A percentile compares a stretch with the other conserved stretches of the same genome.
These are phyloP conservation scores for Dynastes hyllus DNA, from an alignment of 2,888 invertebrate genomes.

Conservation along the genomic window DNA sequence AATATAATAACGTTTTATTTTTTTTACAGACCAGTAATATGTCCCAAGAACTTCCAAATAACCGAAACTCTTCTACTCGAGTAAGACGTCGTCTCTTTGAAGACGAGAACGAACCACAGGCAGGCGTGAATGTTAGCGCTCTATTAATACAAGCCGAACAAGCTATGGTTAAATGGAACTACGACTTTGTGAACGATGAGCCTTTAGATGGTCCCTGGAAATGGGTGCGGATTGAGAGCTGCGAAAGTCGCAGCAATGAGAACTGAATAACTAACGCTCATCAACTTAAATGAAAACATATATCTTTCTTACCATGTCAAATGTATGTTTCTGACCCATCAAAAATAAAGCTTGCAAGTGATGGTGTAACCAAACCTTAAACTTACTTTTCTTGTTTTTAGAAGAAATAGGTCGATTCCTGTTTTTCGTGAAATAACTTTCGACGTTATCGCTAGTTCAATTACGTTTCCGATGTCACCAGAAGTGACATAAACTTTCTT, in stretches of 20 bases:
- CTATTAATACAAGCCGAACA: not conserved
- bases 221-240: slow-evolving; percentile 69
- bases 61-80: not conserved
- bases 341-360: too few species aligned
- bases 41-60: not conserved
- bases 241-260: not conserved
- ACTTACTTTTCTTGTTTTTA: too few species aligned
- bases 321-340: too few species aligned
- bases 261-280: not conserved
- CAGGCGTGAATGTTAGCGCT: not conserved
- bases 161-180: slow-evolving; percentile 71
- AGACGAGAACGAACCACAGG: not conserved
- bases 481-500: too few species aligned
- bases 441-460: too few species aligned
- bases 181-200: slow-evolving; percentile 73
- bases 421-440: too few species aligned
- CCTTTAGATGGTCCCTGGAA: slow-evolving; percentile 71
- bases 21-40: not conserved
- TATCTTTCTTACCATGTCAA: too few species aligned
- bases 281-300: too few species aligned
- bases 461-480: too few species aligned
- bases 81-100: not conserved
- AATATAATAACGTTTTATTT: not conserved
- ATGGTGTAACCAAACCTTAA: too few species aligned
- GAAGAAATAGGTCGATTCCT: too few species aligned